Percentiles rank a stretch among this genome's conserved stretches.
These are phyloP conservation scores for Zapornia atra DNA, from an alignment of 2,113 vertebrate species.

Conservation along the genomic window DNA sequence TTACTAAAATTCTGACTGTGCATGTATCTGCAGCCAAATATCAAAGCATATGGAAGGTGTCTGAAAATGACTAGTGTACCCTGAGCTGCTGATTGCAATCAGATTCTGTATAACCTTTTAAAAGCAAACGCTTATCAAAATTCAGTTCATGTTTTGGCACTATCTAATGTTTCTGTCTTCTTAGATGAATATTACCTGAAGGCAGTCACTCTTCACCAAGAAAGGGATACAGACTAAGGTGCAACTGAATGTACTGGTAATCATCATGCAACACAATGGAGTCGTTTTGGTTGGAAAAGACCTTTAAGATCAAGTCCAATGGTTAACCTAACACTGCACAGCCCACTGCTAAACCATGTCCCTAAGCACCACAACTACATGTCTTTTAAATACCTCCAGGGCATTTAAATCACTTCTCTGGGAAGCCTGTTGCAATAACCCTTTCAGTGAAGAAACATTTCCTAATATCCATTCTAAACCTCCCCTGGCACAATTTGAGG, in stretches of 20 bases:
- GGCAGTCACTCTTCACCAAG: not conserved
- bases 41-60: conserved; percentile 30
- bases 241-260: not conserved
- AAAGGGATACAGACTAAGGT: not conserved
- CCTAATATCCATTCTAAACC: no score
- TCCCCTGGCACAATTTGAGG: no score
- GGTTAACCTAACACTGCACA: no score
- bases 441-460: no score
- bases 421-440: no score
- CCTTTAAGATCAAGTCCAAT: no score
- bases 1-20: conserved; percentile 5
- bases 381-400: no score
- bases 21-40: conserved; percentile 22
- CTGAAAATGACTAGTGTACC: conserved; percentile 33
- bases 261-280: no score
- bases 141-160: conserved; percentile 35
- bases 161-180: conserved; percentile 40
- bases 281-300: no score
- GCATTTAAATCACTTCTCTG: no score
- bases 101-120: conserved; percentile 43
- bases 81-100: conserved; percentile 66
- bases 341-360: no score
- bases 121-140: conserved; percentile 58
- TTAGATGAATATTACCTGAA: conserved; percentile 26
- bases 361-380: no score